These are phyloP conservation scores for Cydia pomonella DNA, from an alignment of 1,140 invertebrate species.

Conservation along the genomic window DNA sequence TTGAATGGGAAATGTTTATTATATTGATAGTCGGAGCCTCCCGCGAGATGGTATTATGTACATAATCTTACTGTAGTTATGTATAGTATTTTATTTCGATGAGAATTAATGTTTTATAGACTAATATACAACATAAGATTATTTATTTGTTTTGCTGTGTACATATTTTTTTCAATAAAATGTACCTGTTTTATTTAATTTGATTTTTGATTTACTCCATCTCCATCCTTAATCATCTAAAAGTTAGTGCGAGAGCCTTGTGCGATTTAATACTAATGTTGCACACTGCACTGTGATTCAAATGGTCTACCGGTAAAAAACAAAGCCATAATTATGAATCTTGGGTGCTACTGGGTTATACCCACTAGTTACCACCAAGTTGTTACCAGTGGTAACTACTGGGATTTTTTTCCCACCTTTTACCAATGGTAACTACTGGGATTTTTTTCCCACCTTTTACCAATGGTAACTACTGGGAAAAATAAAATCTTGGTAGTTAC, in stretches of 20 bases:
- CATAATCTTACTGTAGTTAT: slow-evolving; percentile 78
- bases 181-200: slow-evolving; percentile 78
- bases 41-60: slow-evolving; percentile 76
- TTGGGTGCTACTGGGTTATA: too few relatives aligned
- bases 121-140: slow-evolving; percentile 80
- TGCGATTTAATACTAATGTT: too few relatives aligned
- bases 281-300: too few relatives aligned
- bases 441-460: too few relatives aligned
- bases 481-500: too few relatives aligned
- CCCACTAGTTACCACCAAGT: too few relatives aligned
- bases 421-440: too few relatives aligned
- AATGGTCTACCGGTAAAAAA: too few relatives aligned
- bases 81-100: slow-evolving; percentile 80
- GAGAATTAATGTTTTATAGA: slow-evolving; percentile 80
- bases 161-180: slow-evolving; percentile 80
- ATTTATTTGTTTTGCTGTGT: slow-evolving; percentile 81
- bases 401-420: too few relatives aligned
- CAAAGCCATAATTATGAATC: too few relatives aligned
- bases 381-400: too few relatives aligned
- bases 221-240: neutral
- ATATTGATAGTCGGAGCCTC: slow-evolving; percentile 62
- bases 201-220: slow-evolving; percentile 41
- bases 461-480: too few relatives aligned
- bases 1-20: slow-evolving; percentile 74
- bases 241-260: neutral